Base-by-base conservation (phyloP, 2,113 vertebrate genomes). In the Toxotes jaculatrix region DNA sequence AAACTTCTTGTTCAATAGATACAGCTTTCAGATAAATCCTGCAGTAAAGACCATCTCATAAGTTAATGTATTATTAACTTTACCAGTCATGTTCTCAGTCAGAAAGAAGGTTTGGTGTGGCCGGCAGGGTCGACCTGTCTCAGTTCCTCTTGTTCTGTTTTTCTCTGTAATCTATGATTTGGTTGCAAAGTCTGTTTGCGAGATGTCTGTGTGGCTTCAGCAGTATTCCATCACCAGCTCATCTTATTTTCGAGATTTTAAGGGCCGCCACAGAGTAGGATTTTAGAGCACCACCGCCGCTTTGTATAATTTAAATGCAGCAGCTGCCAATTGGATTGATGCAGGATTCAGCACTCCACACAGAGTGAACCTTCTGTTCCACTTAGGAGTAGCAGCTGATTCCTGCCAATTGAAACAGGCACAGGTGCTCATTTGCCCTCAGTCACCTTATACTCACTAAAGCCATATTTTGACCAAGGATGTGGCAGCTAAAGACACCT, bases 311-410 rank as follows among this genome's bases (percentile, higher is more conserved):
- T 88, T n/a, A 88, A 86, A 88, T 81, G 66, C 79, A 82, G 70
- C 87, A 82, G 88, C 79, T 91, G 89, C 77, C 85, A 89, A 42
- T 79, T 84, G 89, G 78, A 79, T 77, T 83, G 87, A 86, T 83
- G 85, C 56, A 83, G 79, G 72, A 83, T 77, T 84, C 83, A 77
- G 49, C 67, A 34, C 69, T 61, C 27, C 83, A 69, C 79, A 81
- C 76, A 61, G 74, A 77, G 68, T 53, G 79, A 89, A 87, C 88
- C 83, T 61, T 72, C 77, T 87, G 83, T 53, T 83, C 60, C 43
- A 69, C 63, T 89, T 72, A 72, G 83, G 34, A 80, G 65, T 38
- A 61, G 42, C 74, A 74, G 60, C 77, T 80, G 78, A 87, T 83
- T 91, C 76, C 72, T 85, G 79, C 81, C 81, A 86, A 80, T 82